Base-by-base conservation (phyloP, 1,140 invertebrate genomes). In the Diabrotica virgifera region DNA sequence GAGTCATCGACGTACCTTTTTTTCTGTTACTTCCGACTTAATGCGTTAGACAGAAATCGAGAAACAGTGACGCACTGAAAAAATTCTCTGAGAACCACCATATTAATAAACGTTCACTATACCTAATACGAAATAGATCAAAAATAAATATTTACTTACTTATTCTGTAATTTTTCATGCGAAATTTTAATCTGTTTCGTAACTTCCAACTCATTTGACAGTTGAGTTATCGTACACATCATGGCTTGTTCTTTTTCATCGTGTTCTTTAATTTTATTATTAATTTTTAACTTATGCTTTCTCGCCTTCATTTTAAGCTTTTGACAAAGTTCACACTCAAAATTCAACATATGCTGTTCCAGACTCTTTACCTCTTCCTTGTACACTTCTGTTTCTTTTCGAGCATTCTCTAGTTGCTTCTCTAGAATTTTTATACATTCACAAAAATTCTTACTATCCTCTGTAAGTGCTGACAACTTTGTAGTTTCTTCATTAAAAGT, bases 401-500 rank as follows among this genome's bases (percentile, higher is more conserved):
- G 11, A 11, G 63, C 59, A 36, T 35, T 65, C 10, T 58, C 24
- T 5, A 72, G 51, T 14, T 68, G 46, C 14, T 51, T 53, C 51
- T 65, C 56, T n/a, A 73, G 38, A 8, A 66, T 55, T 51, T 66
- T 57, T 36, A 70, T 64, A 6, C 62, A 57, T n/a, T 70, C 53
- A 8, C 50, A 14, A 13, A 67, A 67, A 37, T 64, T 57, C 40
- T 62, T 40, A 67, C 66, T 72, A 37, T 38, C 65, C 6, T 70
- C 58, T 6, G 40, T 54, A 7, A 67, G 50, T 46, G 24, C 13
- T n/a, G 52, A 59, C 54, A 66, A 66, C 58, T 67, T 71, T 6
- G 37, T 13, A n/a, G 24, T 56, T 6, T 65, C 65, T 54, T 70
- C 66, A 5, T 58, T 53, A 40, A 60, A 66, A 35, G 13, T 13